Conservation (phyloP, 2,113 vertebrate genomes). For the Falcunculus frontatus region DNA sequence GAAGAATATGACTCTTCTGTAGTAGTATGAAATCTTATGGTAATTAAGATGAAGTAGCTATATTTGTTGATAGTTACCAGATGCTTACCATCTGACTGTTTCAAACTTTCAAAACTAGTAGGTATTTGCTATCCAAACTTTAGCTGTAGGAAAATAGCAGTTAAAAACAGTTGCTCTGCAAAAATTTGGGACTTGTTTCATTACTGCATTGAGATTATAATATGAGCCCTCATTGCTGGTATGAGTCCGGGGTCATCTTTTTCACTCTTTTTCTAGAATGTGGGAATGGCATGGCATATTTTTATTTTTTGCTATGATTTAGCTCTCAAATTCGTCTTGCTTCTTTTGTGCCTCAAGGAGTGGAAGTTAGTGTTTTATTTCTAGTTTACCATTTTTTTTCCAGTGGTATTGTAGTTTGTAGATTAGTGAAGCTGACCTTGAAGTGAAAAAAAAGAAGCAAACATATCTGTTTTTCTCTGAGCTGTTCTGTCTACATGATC, state of each 20-base stretch:
- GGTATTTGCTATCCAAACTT: not conserved
- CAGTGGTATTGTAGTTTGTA: not conserved
- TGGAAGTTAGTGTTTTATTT: not conserved
- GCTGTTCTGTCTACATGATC: not conserved
- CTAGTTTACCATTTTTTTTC: not conserved
- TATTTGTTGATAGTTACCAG: not conserved
- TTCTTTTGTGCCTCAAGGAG: not conserved
- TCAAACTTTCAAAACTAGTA: not conserved
- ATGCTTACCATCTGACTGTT: not conserved
- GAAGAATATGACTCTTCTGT: not conserved
- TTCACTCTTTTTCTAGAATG: not conserved
- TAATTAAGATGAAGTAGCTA: not conserved
- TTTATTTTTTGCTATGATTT: not conserved
- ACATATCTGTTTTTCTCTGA: accelerated
- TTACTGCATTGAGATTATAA: not conserved
- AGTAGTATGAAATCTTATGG: not conserved
- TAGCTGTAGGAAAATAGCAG: not conserved
- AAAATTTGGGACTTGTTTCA: not conserved
- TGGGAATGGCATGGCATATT: not conserved
- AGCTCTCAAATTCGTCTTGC: not conserved
- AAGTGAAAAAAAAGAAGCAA: not conserved
- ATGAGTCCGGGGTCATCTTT: not conserved
- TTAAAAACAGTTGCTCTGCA: not conserved
- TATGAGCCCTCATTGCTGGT: not conserved
- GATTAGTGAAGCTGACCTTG: not conserved